A percentile compares a stretch with the other conserved stretches of the same genome.
phyloP scores from a whole-genome alignment of 2,113 vertebrate genomes.

The Micronycteris hirsuta region DNA sequence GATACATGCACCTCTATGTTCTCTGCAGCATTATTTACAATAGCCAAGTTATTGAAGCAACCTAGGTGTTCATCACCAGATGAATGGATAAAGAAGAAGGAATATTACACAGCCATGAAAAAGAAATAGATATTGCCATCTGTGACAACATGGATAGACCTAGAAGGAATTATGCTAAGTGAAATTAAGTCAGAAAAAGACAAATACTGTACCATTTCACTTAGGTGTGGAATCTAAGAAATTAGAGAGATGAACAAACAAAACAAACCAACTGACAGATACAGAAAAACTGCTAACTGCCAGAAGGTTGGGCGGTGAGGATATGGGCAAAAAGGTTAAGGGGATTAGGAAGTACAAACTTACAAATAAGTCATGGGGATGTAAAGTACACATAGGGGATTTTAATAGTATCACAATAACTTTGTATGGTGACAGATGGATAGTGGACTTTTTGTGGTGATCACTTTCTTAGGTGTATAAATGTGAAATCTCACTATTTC shows the following conservation, averaged over 20 bases:
- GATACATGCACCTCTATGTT: background rate
- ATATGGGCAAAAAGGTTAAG: background rate
- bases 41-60: background rate
- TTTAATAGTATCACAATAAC: background rate
- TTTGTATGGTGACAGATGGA: background rate
- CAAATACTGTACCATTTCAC: background rate
- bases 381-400: background rate
- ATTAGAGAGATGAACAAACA: background rate
- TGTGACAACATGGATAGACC: background rate
- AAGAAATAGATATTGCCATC: background rate
- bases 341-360: background rate
- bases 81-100: background rate
- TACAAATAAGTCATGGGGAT: background rate
- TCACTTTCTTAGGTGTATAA: background rate
- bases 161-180: no score
- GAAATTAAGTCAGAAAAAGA: no score
- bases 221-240: background rate
- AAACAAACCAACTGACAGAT: background rate
- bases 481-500: background rate
- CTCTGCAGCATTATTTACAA: background rate
- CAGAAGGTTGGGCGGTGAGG: background rate
- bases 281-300: background rate
- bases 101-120: background rate
- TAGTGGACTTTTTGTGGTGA: background rate
- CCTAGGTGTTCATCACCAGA: background rate